Evolutionary conservation across 2,888 invertebrate species (phyloP).

Genomic region (Meiosimyza decipiens): DNA sequence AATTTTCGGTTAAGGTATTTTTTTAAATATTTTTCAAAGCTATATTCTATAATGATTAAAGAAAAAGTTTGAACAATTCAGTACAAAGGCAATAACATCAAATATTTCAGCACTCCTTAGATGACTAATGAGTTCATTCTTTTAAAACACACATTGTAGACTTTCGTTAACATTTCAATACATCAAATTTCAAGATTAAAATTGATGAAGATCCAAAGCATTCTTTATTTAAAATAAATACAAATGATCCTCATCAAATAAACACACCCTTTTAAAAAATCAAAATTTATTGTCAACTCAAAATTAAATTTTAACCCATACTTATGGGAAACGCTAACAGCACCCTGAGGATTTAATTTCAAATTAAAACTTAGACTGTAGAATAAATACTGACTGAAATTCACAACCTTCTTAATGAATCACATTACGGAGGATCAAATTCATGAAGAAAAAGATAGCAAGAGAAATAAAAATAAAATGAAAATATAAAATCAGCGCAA

Average conservation of each 20-base stretch:
- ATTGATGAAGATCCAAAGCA: too few species aligned
- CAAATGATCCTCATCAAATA: background rate
- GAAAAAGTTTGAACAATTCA: too few species aligned
- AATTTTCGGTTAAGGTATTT: too few species aligned
- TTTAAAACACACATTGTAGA: too few species aligned
- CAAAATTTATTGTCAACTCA: conserved; percentile 4
- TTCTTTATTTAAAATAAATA: background rate
- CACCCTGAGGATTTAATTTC: background rate
- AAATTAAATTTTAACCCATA: background rate
- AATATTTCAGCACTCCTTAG: too few species aligned
- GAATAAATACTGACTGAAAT: background rate
- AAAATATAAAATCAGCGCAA: background rate
- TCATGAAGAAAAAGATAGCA: background rate
- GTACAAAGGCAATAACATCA: too few species aligned
- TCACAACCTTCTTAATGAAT: background rate
- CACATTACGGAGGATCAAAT: background rate
- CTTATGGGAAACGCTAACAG: too few species aligned
- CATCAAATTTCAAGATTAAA: too few species aligned
- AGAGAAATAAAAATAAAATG: background rate
- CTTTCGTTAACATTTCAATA: too few species aligned
- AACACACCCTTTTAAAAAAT: background rate
- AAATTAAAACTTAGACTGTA: background rate
- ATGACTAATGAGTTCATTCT: too few species aligned
- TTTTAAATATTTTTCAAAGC: too few species aligned
- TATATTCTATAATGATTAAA: too few species aligned